Evolutionary conservation across 2,888 invertebrate species (phyloP), one percentile per base, ranked within the genome.

Genomic region (Noctua janthe): DNA sequence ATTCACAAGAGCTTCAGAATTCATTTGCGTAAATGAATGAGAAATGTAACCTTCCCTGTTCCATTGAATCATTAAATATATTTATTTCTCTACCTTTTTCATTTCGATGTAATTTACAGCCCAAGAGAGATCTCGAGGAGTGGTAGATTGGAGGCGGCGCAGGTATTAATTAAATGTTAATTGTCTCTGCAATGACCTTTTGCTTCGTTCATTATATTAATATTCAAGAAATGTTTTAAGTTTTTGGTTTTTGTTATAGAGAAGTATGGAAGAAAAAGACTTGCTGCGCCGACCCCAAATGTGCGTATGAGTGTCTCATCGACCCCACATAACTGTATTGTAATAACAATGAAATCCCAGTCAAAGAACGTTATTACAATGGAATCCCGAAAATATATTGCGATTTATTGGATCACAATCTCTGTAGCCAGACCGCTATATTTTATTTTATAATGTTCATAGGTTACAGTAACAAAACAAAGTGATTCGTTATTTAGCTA

Each of bases 61-160:
- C 7, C 62, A 54, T 62, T 51, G 51, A 66, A 72, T 39, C 29
- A 15, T 77, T 77, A 29, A 35, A 78, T 51, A 54, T 39, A 17
- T 29, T 78, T 59, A 11, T 39, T 66, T 47, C 23, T 56, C 73
- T 67, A 23, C 35, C 5, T 35, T 29, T 79, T 74, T 39, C 6
- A 29, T 64, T 20, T 69, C 10, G n/a, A 74, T 59, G 8, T 15
- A 56, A 82, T 67, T 59, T 11, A 20, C 13, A 20, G 6, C 15
- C 43, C 51, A 51, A 82, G 59, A 66, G 10, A 78, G n/a, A 66
- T 81, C 54, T 70, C 35, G 56, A 17, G 4, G 80, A 20, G 4
- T 15, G 23, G 5, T 6, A 49, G 74, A 74, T 81, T 39, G 39
- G 11, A 23, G 66, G 56, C 43, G 49, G 39, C 10, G n/a, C 66